Percentiles rank a stretch among this genome's conserved stretches.
These are phyloP conservation scores for Ethmia dodecea DNA, from an alignment of 2,888 invertebrate genomes.

Conservation along the genomic window DNA sequence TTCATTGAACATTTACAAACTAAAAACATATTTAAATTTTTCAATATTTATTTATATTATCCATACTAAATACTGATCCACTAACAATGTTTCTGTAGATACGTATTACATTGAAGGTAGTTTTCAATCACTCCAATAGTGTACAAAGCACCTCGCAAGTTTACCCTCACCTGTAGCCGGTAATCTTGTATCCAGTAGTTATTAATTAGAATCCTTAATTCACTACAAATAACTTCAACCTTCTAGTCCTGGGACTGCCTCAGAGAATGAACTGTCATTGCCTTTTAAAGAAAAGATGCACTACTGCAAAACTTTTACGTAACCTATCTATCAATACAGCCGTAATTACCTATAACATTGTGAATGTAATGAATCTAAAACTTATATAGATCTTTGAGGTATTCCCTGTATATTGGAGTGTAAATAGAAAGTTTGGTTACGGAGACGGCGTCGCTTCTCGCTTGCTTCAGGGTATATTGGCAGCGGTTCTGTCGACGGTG, in stretches of 20 bases:
- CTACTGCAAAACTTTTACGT: no score
- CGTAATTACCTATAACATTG: no score
- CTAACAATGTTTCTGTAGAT: constrained; percentile 67
- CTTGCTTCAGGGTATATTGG: constrained; percentile 92
- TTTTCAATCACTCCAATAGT: constrained; percentile 45
- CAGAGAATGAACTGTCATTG: constrained; percentile 31
- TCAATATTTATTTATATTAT: constrained; percentile 31
- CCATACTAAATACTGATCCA: constrained; percentile 52
- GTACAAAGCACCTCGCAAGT: constrained; percentile 60
- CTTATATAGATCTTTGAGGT: constrained; percentile 61
- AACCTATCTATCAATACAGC: no score
- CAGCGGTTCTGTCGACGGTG: constrained; percentile 93
- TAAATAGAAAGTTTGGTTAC: constrained; percentile 74
- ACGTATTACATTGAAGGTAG: constrained; percentile 32
- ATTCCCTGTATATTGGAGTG: constrained; percentile 45
- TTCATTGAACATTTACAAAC: not conserved
- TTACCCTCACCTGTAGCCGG: constrained; percentile 58
- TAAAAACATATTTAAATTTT: not conserved
- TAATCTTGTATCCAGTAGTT: constrained; percentile 34
- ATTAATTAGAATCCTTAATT: constrained; percentile 47
- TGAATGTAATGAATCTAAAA: no score
- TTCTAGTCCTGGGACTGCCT: constrained; percentile 50
- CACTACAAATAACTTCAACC: constrained; percentile 55
- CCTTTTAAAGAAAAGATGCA: no score
- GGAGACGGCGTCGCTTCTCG: constrained; percentile 76